Evolutionary conservation across 2,888 invertebrate species (phyloP), one percentile per base, ranked within the genome.

Genomic region (Mantis religiosa): DNA sequence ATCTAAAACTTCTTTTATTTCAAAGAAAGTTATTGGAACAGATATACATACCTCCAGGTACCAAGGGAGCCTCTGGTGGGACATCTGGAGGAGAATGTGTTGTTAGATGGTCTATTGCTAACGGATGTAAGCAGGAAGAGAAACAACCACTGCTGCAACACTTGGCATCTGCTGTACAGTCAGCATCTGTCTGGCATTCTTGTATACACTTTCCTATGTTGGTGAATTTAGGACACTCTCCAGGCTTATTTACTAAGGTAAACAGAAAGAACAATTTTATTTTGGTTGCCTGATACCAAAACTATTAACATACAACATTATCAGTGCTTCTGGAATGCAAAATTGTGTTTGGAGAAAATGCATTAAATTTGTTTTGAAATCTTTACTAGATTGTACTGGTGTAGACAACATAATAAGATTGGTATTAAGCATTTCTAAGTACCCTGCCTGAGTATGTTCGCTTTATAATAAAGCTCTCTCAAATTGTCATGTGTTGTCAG

Each of bases 101-200:
- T 1, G 92, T 93, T 41, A 94, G 94, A 54, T 91, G 91, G 30
- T 93, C 92, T 8, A 91, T 91, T 15, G 91, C 91, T 9, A 93
- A 92, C 9, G 96, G 96, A 89, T 93, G 94, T 3, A 96, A 93
- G 92, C 98, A 98, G 41, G 96, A 94, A 41, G 94, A 94, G 83
- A 96, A 96, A 92, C 98, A 98, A 87, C 97, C 97, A 91, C 95
- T 96, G 90, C 93, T 93, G 93, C 98, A 98, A 92, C 98, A 98
- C 93, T 98, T 98, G 92, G 95, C 94, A 34, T 95, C 95, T 71
- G 95, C 96, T 25, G 95, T 93, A 92, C 98, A 98, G 92, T 98
- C 97, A 0, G 97, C 97, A 92, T 98, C 98, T 88, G 95, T 95
- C 90, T 94, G 93, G 92, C 98, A 98, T 92, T 97, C 96, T 71